Percentiles rank a stretch among this genome's conserved stretches.
These are phyloP conservation scores for Cepaea hortensis DNA, from an alignment of 2,888 invertebrate species.

Conservation along the genomic window DNA sequence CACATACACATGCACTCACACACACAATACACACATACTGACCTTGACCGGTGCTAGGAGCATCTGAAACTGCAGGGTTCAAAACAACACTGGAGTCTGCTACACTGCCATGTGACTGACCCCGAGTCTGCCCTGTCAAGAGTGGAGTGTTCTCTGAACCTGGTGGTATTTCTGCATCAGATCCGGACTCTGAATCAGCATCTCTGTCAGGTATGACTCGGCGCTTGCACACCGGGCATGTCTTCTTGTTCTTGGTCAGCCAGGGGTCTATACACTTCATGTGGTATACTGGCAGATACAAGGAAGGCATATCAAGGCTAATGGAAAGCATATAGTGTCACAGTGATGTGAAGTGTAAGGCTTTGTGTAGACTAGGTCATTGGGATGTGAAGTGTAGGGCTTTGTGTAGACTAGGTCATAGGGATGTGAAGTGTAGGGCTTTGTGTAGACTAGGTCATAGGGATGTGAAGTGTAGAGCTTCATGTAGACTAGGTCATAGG, in stretches of 20 bases:
- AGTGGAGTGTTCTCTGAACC: slow-evolving; percentile 67
- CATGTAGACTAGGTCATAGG: too few relatives aligned
- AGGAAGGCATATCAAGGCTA: neutral
- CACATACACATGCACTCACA: too few relatives aligned
- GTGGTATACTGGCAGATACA: slow-evolving; percentile 87
- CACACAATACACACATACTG: neutral
- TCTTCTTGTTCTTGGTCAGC: slow-evolving; percentile 95
- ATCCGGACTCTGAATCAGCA: slow-evolving; percentile 60
- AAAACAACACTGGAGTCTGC: neutral
- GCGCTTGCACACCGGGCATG: slow-evolving; percentile 98
- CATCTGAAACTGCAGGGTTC: neutral
- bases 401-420: too few relatives aligned
- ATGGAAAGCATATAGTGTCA: neutral
- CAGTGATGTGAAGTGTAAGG: too few relatives aligned
- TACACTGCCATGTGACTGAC: neutral
- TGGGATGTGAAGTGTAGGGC: too few relatives aligned
- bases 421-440: too few relatives aligned
- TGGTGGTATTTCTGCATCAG: slow-evolving; percentile 58
- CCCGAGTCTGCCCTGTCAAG: slow-evolving; percentile 45
- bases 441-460: too few relatives aligned
- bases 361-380: too few relatives aligned
- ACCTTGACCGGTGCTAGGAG: neutral
- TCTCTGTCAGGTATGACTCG: slow-evolving; percentile 87
- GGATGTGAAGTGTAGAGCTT: too few relatives aligned
- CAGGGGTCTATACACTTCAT: slow-evolving; percentile 98